Evolutionary conservation across 35 echinoderm and acorn worm genomes (phyloP), one percentile per base, ranked within the genome.

Genomic region (Anneissia japonica): DNA sequence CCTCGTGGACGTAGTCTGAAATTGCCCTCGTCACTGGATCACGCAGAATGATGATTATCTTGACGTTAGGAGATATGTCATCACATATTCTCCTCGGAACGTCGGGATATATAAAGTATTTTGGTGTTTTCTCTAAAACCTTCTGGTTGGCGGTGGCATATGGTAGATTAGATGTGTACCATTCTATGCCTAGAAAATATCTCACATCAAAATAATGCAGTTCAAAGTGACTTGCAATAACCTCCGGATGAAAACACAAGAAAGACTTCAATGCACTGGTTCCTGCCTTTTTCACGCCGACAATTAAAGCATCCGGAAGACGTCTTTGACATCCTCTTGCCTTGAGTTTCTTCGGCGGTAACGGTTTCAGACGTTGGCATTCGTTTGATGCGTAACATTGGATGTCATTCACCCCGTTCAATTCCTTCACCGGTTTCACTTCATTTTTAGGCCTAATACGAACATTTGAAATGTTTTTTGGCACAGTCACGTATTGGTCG

Each of bases 111-210:
- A 87, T 46, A 74, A 93, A 93, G 72, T 97, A 97, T 84, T 83
- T 88, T 45, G 94, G 91, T 30, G 94, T 90, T 17, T 90, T 93
- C 74, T 97, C 94, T 38, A 97, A 81, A 4, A 85, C 89, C 0
- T 86, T 64, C 72, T 97, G 94, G 31, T 85, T 79, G 26, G 75
- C 43, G 29, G 88, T 93, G 1, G 94, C 86, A 30, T 81, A 35
- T 33, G 87, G 92, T 91, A 97, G 93, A 40, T 81, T 73, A 17
- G 80, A 38, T 5, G 56, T 37, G 35, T 97, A 97, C 94, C 94
- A 97, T 30, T 90, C 84, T 14, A 93, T 76, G 38, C 82, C 94
- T 39, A 38, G 79, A 14, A 30, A 37, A n/a, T 81, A 81, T 30
- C 38, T 81, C 5, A 38, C 37, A 26, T 81, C 79, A 30, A 81